Evolutionary conservation across 2,888 invertebrate species (phyloP), one percentile per base, ranked within the genome.

Genomic region (Parnassius orleans): DNA sequence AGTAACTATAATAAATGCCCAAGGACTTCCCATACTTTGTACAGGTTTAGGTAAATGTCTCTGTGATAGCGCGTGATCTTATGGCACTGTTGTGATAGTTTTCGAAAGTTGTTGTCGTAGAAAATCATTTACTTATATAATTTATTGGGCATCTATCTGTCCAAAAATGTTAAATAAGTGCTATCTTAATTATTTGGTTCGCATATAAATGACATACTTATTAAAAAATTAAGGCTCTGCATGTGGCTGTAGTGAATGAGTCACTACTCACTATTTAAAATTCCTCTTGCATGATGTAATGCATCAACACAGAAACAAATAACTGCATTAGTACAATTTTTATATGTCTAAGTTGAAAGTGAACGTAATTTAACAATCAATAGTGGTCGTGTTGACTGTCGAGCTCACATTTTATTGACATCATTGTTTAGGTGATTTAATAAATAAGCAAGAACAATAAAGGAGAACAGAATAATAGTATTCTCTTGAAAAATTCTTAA

Each of bases 201-300:
- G 24, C 1, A 33, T 7, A 33, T 33, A 33, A 33, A 33, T 7
- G 33, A 24, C 33, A 33, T 7, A n/a, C n/a, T n/a, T n/a, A 33
- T 33, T 33, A 33, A 33, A 33, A 33, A 33, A 33, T 33, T 33
- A 33, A 33, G 33, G 33, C 33, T 33, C 33, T 41, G 41, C 54
- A 54, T 64, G 24, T 47, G 57, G 62, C 61, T 19, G 14, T 10
- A 15, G 58, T 5, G 9, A 53, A 33, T 63, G 53, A 58, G 15
- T 57, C 53, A 57, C 14, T 15, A 57, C n/a, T 58, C 55, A 59
- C 42, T 24, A 19, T 41, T 2, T 54, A 11, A 63, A 54, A 68
- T 69, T 65, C 66, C 66, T 68, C 68, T 50, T 55, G 65, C 60
- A 64, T 69, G 69, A 71, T 60, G 63, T 61, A 67, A 65, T 11